Evolutionary conservation across 2,888 invertebrate species (phyloP).

Genomic region (Terebella lapidaria): DNA sequence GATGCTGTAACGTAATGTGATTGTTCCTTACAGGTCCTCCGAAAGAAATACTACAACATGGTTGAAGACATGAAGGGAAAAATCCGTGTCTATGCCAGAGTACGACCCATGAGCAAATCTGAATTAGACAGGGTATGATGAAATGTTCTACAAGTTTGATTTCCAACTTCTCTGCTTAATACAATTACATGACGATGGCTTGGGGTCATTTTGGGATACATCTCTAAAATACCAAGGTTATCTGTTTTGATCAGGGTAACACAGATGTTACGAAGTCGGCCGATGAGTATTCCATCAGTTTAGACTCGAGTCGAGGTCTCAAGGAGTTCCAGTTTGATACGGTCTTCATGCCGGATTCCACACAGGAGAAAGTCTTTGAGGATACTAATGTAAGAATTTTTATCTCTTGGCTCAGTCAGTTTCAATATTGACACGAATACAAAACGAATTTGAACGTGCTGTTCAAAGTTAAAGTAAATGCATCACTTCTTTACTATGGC

Average conservation of each 20-base stretch:
- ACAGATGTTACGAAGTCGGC: slow-evolving; percentile 36
- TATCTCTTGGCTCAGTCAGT: no score
- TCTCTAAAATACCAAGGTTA: background rate
- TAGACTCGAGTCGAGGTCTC: slow-evolving; percentile 48
- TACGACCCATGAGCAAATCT: slow-evolving; percentile 40
- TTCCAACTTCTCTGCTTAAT: background rate
- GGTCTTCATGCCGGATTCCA: slow-evolving; percentile 48
- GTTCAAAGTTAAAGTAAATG: no score
- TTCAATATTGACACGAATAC: no score
- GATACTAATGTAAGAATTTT: slow-evolving; percentile 51
- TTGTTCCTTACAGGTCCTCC: slow-evolving; percentile 46
- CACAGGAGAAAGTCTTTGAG: slow-evolving; percentile 52
- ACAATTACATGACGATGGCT: no score
- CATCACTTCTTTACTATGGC: no score
- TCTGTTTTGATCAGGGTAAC: slow-evolving; percentile 35
- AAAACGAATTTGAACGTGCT: no score
- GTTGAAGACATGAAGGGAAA: slow-evolving; percentile 53
- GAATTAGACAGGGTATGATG: slow-evolving; percentile 40
- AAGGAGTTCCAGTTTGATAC: slow-evolving; percentile 54
- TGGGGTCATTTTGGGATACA: no score
- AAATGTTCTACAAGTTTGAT: no score
- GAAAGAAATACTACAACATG: slow-evolving; percentile 53
- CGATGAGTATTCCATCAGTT: slow-evolving; percentile 46
- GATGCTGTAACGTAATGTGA: no score
- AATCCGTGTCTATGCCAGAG: slow-evolving; percentile 48